Evolutionary conservation across 92 coral and sea anemone species (phyloP), one percentile per base, ranked within the genome.

Genomic region (Zoanthus solanderi): DNA sequence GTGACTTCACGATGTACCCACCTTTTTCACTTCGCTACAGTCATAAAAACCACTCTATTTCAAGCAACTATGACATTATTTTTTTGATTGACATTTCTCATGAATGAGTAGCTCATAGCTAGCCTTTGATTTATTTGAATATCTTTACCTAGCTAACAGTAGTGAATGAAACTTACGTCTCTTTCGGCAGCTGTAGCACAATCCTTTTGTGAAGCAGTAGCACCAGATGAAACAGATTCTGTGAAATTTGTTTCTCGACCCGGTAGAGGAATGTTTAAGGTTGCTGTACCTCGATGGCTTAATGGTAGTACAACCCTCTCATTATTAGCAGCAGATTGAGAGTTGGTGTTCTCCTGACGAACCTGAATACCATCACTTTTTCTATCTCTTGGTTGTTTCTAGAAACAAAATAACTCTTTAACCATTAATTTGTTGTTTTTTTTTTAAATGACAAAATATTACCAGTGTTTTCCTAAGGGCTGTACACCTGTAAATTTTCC

Each of bases 241-340:
- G 94, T 89, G 79, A 93, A 97, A 86, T 92, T 95, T 72, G 90
- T 93, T 87, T 95, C 98, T 74, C 83, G 86, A 28, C 87, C 90
- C 16, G 95, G 92, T 18, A 93, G 80, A 53, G 85, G 85, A 16
- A 47, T 81, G 63, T 87, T 93, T 72, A 90, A 78, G 71, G 91
- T 30, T 47, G 75, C 94, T 54, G 89, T 80, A 6, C 90, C 90
- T 72, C 95, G 88, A 56, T 88, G 58, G 56, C 79, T 83, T 28
- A 80, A 76, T 2, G 88, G 92, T 50, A 7, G 54, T 56, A 92
- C 79, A 6, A 91, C 87, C 78, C 98, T 91, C 77, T 97, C 99
- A 84, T 97, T 97, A 74, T 97, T 97, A 42, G 97, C 99, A 54
- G 97, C 85, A 81, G 85, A 81, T 11, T 10, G 75, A 14, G 45